Evolutionary conservation across 2,113 vertebrate genomes (phyloP), one percentile per base, ranked within the genome.

Genomic region (Acanthisitta chloris): DNA sequence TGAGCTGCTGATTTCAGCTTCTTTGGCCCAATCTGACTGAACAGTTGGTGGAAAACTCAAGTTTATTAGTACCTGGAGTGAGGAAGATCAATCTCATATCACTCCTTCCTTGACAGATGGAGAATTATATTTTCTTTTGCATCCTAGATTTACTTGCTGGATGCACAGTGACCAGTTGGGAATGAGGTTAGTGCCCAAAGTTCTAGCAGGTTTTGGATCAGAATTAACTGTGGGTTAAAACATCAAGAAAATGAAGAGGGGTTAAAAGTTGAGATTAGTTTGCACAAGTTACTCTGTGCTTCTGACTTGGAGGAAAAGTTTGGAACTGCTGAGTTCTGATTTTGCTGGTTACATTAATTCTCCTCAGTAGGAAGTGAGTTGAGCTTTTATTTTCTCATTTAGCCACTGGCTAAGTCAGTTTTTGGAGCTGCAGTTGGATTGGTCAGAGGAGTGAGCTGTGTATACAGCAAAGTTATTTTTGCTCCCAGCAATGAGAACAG

Each of bases 401-500:
- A 81, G 78, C 74, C 80, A 49, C 38, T 84, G 81, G 38, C 48
- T 84, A 55, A 77, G 52, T 57, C 46, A 29, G 25, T 43, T 86
- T 69, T 87, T 57, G 28, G 28, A 89, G 69, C 70, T 71, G 79
- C 85, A 73, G 70, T 34, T 88, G 95, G 49, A 21, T 90, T 78
- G 94, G 88, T 46, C 73, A 79, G 83, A 81, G 92, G 58, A 57
- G 65, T 5, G 59, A 83, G 64, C 70, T 92, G 76, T n/a, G 66
- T 71, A 18, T 36, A 14, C 29, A 80, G 46, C 65, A 9, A 46
- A 93, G 71, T 90, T 94, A 85, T 96, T 97, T 91, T 90, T 92
- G 76, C 88, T 90, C 45, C 86, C 64, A 80, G 59, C 79, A 43
- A 40, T 15, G 67, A 89, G 73, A 93, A 64, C 8, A 3, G 77